A percentile compares a stretch with the other conserved stretches of the same genome.
Evolutionary conservation across 1,140 invertebrate genomes (phyloP).

Genomic region (Platorchestia sp.): DNA sequence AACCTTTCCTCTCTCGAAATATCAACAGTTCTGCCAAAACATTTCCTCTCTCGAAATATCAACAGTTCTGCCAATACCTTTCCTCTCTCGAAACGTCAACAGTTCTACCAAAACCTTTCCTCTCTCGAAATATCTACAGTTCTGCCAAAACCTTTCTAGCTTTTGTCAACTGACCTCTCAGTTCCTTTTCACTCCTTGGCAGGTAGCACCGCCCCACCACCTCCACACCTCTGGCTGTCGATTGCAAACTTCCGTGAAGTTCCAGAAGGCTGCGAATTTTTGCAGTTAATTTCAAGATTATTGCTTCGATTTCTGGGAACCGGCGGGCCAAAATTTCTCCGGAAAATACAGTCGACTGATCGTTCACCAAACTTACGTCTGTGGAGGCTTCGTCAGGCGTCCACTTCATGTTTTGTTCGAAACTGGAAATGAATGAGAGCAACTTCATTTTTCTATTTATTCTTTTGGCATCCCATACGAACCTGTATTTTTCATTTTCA

Average conservation of each 20-base stretch:
- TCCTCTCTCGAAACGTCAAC: no score
- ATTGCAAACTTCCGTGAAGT: not conserved
- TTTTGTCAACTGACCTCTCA: not conserved
- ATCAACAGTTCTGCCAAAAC: no score
- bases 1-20: no score
- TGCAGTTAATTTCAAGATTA: not conserved
- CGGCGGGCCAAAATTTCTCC: not conserved
- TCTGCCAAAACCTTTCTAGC: no score
- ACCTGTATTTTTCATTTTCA: no score
- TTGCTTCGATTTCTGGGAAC: not conserved
- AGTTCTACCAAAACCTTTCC: no score
- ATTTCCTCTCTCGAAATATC: no score
- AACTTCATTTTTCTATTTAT: no score
- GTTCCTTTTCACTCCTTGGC: not conserved
- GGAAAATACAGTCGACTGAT: constrained; percentile 10
- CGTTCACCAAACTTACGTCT: constrained; percentile 3
- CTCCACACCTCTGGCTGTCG: not conserved
- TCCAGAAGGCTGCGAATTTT: not conserved
- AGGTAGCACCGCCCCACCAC: not conserved
- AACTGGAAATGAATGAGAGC: not conserved
- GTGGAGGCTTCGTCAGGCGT: not conserved
- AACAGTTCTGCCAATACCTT: no score
- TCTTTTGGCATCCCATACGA: no score
- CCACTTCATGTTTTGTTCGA: constrained; percentile 39
- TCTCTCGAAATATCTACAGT: no score